A percentile compares a stretch with the other conserved stretches of the same genome.
These are phyloP conservation scores for Rotaria magnacalcarata DNA, from an alignment of 2,888 invertebrate genomes.

Conservation along the genomic window DNA sequence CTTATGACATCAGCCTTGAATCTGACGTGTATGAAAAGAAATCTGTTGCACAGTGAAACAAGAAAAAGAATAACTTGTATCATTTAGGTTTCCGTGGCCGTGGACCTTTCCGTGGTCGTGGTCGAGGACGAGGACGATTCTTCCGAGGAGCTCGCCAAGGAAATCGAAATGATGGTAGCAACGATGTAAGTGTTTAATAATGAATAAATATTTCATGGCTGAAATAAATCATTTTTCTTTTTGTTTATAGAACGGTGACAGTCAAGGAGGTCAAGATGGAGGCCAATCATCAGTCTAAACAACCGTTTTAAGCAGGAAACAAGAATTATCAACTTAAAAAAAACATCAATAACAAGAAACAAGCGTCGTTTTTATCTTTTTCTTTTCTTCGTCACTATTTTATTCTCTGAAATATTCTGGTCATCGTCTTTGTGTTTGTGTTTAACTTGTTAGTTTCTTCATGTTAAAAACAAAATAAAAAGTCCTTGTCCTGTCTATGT, in stretches of 20 bases:
- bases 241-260: neutral
- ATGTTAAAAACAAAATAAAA: neutral
- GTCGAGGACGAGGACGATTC: slow-evolving; percentile 8
- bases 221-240: too few species aligned
- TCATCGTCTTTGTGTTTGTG: slow-evolving; percentile 3
- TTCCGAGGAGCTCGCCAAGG: slow-evolving; percentile 32
- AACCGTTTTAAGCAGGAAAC: neutral
- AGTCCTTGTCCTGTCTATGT: neutral
- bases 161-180: neutral
- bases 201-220: too few species aligned
- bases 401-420: neutral
- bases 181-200: neutral
- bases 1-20: too few species aligned
- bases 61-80: neutral
- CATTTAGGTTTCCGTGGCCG: neutral
- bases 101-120: slow-evolving; percentile 12
- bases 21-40: too few species aligned
- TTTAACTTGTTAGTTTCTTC: slow-evolving; percentile 14
- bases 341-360: neutral
- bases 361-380: slow-evolving; percentile 6
- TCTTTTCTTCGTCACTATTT: neutral
- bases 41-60: too few species aligned
- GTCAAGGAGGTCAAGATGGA: neutral
- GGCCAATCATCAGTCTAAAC: slow-evolving; percentile 29
- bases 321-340: neutral